A percentile compares a stretch with the other conserved stretches of the same genome.
Conservation (phyloP, 2,113 vertebrate genomes). For the Rhynchomys soricoides region DNA sequence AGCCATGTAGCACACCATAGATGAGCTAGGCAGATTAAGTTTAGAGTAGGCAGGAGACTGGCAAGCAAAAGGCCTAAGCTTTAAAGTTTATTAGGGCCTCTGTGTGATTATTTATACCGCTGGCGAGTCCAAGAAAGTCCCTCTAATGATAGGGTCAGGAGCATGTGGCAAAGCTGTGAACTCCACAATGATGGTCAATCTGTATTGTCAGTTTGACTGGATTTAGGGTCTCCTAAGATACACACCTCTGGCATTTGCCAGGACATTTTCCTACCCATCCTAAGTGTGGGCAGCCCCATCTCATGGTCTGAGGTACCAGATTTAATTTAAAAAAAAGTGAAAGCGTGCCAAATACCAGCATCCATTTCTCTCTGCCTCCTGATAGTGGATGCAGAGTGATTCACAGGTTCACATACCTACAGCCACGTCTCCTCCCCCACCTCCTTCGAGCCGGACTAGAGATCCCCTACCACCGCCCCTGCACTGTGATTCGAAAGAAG, state of each 20-base stretch:
- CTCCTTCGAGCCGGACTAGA: neutral
- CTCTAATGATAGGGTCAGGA: too few species aligned
- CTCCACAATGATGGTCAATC: neutral
- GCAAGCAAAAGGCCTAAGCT: too few species aligned
- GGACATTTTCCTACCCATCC: neutral
- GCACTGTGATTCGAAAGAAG: neutral
- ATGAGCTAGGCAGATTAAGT: too few species aligned
- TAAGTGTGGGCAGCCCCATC: too few species aligned
- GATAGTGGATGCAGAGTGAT: neutral
- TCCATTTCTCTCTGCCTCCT: neutral
- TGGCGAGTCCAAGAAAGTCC: too few species aligned
- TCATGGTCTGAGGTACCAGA: neutral
- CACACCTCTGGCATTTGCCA: neutral
- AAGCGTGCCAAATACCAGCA: too few species aligned
- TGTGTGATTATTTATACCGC: too few species aligned
- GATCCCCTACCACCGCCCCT: accelerated
- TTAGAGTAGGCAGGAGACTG: too few species aligned
- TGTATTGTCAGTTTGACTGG: neutral
- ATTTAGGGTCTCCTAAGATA: neutral
- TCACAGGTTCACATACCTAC: neutral
- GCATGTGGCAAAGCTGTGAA: neutral
- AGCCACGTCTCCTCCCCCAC: neutral
- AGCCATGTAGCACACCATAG: too few species aligned
- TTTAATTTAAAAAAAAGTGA: neutral
- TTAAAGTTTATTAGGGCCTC: too few species aligned